These are phyloP conservation scores for Pseudococcus jackbeardsleyi DNA, from an alignment of 2,888 invertebrate genomes.

Conservation along the genomic window DNA sequence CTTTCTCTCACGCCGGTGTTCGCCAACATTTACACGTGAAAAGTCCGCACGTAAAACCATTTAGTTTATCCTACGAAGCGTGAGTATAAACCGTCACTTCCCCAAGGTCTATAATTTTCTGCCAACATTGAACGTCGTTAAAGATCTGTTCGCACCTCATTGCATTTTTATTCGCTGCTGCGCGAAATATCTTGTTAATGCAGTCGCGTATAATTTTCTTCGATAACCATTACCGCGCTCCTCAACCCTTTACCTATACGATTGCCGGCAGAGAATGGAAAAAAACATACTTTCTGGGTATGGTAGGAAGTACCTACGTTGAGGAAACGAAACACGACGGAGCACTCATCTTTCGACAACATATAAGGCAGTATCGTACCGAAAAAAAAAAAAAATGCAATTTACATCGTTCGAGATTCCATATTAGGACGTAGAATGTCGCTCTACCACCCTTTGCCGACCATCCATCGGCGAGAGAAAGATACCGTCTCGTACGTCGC, in stretches of 20 bases:
- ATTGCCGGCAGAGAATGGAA: background rate
- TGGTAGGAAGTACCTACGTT: no score
- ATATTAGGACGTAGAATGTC: background rate
- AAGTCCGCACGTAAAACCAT: slow-evolving; percentile 55
- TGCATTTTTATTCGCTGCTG: slow-evolving; percentile 57
- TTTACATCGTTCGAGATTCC: background rate
- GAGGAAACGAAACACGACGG: no score
- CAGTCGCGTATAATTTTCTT: slow-evolving; percentile 45
- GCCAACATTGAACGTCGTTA: slow-evolving; percentile 57
- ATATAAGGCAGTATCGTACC: no score
- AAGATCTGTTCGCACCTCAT: slow-evolving; percentile 62
- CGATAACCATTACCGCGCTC: background rate
- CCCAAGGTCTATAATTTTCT: slow-evolving; percentile 61
- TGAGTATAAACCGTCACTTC: slow-evolving; percentile 60
- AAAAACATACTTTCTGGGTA: background rate
- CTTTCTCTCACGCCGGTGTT: background rate
- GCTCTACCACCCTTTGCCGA: no score
- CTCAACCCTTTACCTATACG: background rate
- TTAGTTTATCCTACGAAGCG: slow-evolving; percentile 60
- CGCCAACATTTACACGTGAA: slow-evolving; percentile 51
- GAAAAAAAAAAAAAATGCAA: background rate
- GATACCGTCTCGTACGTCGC: no score
- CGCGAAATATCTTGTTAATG: slow-evolving; percentile 19
- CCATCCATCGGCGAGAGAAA: no score
- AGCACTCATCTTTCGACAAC: no score